These are phyloP conservation scores for Eilema griseolum DNA, from an alignment of 2,888 invertebrate genomes.

Conservation along the genomic window DNA sequence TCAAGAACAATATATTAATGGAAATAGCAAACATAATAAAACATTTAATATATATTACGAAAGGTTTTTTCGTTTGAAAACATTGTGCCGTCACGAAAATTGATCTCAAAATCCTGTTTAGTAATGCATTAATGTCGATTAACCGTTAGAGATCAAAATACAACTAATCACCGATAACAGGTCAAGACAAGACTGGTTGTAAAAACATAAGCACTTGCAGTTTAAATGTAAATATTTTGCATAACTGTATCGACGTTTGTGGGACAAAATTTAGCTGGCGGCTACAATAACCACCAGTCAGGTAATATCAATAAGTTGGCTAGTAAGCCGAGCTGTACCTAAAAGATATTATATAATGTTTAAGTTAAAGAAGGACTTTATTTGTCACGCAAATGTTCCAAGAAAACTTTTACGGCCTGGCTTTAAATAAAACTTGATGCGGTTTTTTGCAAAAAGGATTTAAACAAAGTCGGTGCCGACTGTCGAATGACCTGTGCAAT, in stretches of 20 bases:
- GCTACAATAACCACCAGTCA: constrained; percentile 22
- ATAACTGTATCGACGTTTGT: constrained; percentile 35
- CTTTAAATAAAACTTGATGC: constrained; percentile 12
- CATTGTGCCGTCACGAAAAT: background rate
- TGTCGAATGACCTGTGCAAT: constrained; percentile 13
- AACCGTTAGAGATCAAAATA: constrained; percentile 9
- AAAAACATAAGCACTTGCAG: constrained; percentile 14
- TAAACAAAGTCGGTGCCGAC: constrained; percentile 14
- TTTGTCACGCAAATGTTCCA: constrained; percentile 3
- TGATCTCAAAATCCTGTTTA: constrained; percentile 9
- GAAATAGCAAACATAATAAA: background rate
- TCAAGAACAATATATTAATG: background rate
- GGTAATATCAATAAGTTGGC: constrained; percentile 29
- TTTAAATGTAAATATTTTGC: constrained; percentile 26
- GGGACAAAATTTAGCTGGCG: constrained; percentile 30
- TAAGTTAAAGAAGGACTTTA: constrained; percentile 8
- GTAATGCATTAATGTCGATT: constrained; percentile 2
- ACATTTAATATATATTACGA: background rate
- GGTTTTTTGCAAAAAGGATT: constrained; percentile 14
- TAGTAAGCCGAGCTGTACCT: constrained; percentile 16
- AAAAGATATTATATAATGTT: constrained; percentile 1
- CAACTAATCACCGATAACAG: constrained; percentile 2
- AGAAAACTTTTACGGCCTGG: constrained; percentile 2
- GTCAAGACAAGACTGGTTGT: constrained; percentile 14
- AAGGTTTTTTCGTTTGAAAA: background rate